Conservation (phyloP, 2,113 vertebrate species). For the Himantopus leucocephalus region DNA sequence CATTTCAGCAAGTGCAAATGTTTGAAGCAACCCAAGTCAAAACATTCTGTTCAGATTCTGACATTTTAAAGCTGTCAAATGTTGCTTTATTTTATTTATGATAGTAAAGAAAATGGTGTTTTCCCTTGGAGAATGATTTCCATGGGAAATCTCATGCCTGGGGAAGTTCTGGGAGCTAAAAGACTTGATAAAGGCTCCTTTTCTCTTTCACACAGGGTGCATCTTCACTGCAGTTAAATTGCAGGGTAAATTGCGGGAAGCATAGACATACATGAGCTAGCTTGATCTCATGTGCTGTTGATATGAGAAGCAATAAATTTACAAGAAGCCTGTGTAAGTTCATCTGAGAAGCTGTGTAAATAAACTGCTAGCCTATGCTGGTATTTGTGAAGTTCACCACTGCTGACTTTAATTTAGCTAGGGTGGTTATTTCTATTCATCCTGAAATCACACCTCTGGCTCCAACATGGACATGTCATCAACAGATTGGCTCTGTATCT, state of each 20-base stretch:
- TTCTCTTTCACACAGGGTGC: not conserved
- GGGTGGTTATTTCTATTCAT: not conserved
- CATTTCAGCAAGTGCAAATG: conserved; percentile 11
- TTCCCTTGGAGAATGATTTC: not conserved
- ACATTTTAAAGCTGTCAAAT: not conserved
- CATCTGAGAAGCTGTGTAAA: not conserved
- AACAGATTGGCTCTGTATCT: not conserved
- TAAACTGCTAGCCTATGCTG: not conserved
- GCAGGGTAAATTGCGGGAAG: not conserved
- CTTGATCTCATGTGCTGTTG: not conserved
- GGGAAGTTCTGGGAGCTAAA: not conserved
- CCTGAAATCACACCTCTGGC: not conserved
- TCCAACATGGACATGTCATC: not conserved
- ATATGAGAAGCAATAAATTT: not conserved
- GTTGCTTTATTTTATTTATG: not conserved
- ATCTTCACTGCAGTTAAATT: not conserved
- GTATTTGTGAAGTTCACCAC: not conserved
- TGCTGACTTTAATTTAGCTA: not conserved
- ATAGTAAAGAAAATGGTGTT: not conserved
- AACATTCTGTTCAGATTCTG: conserved; percentile 19
- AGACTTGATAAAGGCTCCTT: not conserved
- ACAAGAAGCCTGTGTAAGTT: not conserved
- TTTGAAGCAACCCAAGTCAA: conserved; percentile 11
- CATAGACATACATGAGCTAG: not conserved
- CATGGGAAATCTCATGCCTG: not conserved